These are phyloP conservation scores for Polymixis flavicincta DNA, from an alignment of 2,888 invertebrate genomes.

Conservation along the genomic window DNA sequence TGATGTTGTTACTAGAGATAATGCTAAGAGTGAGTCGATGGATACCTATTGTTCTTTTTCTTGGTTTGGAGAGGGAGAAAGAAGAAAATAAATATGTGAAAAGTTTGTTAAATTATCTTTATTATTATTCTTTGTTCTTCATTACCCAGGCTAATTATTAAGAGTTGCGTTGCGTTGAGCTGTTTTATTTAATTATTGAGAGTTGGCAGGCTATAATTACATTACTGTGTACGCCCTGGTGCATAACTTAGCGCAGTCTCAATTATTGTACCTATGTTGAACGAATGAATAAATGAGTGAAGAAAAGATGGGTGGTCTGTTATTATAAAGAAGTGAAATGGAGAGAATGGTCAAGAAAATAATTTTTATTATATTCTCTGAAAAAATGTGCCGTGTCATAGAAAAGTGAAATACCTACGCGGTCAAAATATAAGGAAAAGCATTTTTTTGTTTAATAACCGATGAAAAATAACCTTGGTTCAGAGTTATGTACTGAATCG, in stretches of 20 bases:
- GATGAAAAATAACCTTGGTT: too few relatives aligned
- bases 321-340: too few relatives aligned
- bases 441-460: too few relatives aligned
- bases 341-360: not conserved
- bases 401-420: too few relatives aligned
- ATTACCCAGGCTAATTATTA: not conserved
- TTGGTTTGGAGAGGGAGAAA: not conserved
- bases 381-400: not conserved
- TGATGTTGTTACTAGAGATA: constrained; percentile 68
- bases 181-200: not conserved
- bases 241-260: not conserved
- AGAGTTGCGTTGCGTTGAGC: too few relatives aligned
- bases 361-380: not conserved
- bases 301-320: too few relatives aligned
- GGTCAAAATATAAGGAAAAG: too few relatives aligned
- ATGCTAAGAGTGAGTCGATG: constrained; percentile 71
- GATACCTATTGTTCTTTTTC: not conserved
- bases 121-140: not conserved
- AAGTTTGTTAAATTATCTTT: not conserved
- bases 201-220: not conserved
- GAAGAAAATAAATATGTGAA: not conserved
- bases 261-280: not conserved
- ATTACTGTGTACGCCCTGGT: not conserved
- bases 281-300: not conserved
- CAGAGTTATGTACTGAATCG: too few relatives aligned